Evolutionary conservation across 1,140 invertebrate species (phyloP), one percentile per base, ranked within the genome.

Genomic region (Mylabris phalerata): DNA sequence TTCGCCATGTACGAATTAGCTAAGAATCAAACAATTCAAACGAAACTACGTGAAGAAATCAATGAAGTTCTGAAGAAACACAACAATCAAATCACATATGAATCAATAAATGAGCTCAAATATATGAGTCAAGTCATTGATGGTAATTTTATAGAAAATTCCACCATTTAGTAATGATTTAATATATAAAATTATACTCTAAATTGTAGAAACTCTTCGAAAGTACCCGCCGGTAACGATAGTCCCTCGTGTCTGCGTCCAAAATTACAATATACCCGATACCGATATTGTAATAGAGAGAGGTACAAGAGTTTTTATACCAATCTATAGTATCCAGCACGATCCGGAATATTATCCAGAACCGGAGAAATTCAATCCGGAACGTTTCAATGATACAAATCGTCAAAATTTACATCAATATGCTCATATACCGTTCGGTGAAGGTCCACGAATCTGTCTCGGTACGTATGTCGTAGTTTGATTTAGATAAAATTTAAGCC

Each of bases 341-440:
- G 78, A 83, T 72, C 73, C 76, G 2, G 60, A 78, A 3, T 71
- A 77, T 61, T 85, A 75, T 72, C 73, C 78, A 0, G 67, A 85
- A 38, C 83, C 84, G 3, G 68, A 80, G 2, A 70, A 71, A 62
- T 86, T 85, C 63, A 72, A 80, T 61, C 84, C 84, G 0, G 80
- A 84, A 60, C 69, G 84, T 63, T 84, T 78, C 55, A 4, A 61
- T 67, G 45, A 71, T 68, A 54, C 60, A 54, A 43, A 77, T 71
- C 50, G 62, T 54, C 1, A 59, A 59, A 9, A 59, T 60, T 41
- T 63, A 66, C 24, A 70, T 64, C 5, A 72, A 2, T 79, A 67
- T 48, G 70, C 70, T 75, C 73, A 68, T 55, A 62, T 82, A 32
- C 79, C 81, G 4, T 83, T 83, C 64, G 79, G 80, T 5, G 79